These are phyloP conservation scores for Copidosoma aretas DNA, from an alignment of 2,888 invertebrate genomes.

Conservation along the genomic window DNA sequence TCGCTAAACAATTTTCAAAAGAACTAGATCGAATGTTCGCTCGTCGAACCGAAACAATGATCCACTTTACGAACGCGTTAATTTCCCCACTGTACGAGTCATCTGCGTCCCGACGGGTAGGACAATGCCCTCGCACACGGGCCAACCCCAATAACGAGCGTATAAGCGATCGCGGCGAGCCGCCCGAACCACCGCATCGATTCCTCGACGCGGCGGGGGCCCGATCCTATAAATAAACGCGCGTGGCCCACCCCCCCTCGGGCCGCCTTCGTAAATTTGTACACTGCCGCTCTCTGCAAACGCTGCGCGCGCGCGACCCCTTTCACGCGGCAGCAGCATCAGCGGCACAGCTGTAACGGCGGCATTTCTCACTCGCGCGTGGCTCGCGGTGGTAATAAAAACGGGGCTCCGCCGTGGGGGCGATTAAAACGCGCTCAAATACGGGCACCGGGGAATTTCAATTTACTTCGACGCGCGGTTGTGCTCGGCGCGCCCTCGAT, in stretches of 20 bases:
- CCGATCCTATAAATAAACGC: conserved; percentile 24
- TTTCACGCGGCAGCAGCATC: not conserved
- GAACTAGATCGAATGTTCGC: no score
- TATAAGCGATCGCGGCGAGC: conserved; percentile 22
- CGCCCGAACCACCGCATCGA: conserved; percentile 9
- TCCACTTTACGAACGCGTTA: no score
- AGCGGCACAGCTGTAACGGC: no score
- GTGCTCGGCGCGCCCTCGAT: not conserved
- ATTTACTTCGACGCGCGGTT: not conserved
- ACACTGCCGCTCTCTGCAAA: not conserved
- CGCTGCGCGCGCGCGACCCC: not conserved
- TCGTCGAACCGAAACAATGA: no score
- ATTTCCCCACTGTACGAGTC: no score
- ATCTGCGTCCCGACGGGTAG: not conserved
- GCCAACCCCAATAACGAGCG: conserved; percentile 29
- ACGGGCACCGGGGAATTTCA: not conserved
- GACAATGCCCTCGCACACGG: not conserved
- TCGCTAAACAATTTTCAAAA: no score
- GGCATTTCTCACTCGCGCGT: no score
- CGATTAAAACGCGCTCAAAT: conserved; percentile 9
- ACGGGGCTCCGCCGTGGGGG: not conserved
- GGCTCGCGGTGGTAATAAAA: not conserved
- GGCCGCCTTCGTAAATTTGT: not conserved
- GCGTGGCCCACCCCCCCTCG: not conserved
- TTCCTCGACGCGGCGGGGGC: conserved; percentile 10